Evolutionary conservation across 2,797 vertebrate species (phyloP).

Genomic region (Bryconaethiops microstoma): DNA sequence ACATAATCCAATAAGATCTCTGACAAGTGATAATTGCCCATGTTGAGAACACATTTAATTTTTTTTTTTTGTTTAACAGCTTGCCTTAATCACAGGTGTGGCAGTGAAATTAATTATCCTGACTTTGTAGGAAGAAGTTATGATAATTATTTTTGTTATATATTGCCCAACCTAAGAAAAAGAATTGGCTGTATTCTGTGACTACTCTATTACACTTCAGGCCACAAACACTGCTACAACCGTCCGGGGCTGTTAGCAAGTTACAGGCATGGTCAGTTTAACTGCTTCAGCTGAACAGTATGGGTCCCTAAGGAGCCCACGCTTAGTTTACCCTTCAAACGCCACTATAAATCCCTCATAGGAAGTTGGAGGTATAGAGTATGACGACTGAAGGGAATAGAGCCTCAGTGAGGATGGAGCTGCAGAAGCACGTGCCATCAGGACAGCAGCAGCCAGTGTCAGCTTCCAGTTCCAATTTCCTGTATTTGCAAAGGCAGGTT

Average conservation of each 20-base stretch:
- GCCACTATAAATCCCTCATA: conserved; percentile 18
- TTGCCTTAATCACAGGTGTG: too few relatives aligned
- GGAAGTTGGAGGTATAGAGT: conserved; percentile 31
- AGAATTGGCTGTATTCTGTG: neutral
- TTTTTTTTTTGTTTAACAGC: too few relatives aligned
- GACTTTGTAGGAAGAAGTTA: too few relatives aligned
- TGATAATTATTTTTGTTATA: too few relatives aligned
- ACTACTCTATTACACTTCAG: neutral
- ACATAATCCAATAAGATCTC: too few relatives aligned
- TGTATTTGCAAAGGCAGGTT: conserved; percentile 45
- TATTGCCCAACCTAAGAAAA: neutral
- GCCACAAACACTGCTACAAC: conserved; percentile 6
- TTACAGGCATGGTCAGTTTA: neutral
- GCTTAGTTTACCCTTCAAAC: conserved; percentile 1
- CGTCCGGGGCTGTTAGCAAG: conserved; percentile 40
- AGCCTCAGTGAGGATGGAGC: neutral
- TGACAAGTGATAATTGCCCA: too few relatives aligned
- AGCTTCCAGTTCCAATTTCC: conserved; percentile 55
- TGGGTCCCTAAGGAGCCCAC: neutral
- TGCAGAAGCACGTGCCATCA: neutral
- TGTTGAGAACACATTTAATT: too few relatives aligned
- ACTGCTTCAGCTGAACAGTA: neutral
- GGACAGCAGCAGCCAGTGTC: conserved; percentile 24
- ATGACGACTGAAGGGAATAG: neutral
- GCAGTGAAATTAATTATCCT: too few relatives aligned